Conservation (phyloP, 2,113 vertebrate species). For the Labeo rohita region DNA sequence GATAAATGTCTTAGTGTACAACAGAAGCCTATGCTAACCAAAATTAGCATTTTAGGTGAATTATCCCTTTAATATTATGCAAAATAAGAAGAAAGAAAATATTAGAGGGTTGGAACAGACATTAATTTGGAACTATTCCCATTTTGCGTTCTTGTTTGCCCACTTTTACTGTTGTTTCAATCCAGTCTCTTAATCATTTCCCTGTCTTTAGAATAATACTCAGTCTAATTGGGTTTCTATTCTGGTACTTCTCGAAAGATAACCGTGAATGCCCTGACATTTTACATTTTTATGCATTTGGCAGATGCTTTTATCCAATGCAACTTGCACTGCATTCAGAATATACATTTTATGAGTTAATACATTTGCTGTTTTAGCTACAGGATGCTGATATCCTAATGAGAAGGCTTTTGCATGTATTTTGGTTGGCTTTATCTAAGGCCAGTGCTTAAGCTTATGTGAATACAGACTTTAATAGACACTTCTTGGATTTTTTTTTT, state of each 20-base stretch:
- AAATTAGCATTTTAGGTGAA: not conserved
- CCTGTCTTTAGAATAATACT: not conserved
- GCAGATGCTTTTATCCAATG: not conserved
- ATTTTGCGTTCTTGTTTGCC: not conserved
- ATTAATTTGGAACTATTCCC: not conserved
- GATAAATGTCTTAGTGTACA: not conserved
- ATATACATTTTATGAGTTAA: not conserved
- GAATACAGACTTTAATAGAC: not conserved
- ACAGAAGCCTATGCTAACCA: not conserved
- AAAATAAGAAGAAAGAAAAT: not conserved
- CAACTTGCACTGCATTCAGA: not conserved
- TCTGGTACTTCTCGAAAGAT: not conserved
- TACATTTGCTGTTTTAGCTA: not conserved
- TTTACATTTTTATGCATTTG: not conserved
- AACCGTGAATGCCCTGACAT: not conserved
- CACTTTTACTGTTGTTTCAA: not conserved
- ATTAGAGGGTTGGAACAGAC: not conserved
- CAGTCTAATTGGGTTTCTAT: not conserved
- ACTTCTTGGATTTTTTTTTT: not conserved
- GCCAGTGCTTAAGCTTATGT: not conserved
- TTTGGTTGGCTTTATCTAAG: not conserved
- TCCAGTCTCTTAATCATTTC: not conserved
- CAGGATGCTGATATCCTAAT: not conserved
- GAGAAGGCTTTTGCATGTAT: not conserved
- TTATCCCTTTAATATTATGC: not conserved